phyloP scores from a whole-genome alignment of 2,113 vertebrate genomes.

The Hypanus sabinus region DNA sequence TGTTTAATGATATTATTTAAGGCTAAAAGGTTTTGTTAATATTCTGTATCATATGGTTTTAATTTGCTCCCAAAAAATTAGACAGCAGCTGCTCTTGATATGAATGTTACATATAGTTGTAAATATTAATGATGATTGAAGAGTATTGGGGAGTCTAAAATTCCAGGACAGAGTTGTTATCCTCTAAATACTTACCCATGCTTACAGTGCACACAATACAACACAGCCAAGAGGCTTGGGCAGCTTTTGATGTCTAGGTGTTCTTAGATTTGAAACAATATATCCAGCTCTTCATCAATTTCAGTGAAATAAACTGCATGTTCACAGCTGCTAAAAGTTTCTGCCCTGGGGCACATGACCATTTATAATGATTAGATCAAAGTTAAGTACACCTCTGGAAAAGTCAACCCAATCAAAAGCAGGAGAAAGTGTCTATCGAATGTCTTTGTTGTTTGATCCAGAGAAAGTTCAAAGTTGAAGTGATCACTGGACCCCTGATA shows the following conservation, averaged over 20 bases:
- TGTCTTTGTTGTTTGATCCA: conserved; percentile 17
- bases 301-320: conserved; percentile 16
- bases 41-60: conserved; percentile 30
- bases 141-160: conserved; percentile 15
- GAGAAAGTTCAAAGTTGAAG: conserved; percentile 34
- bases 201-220: neutral
- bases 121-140: conserved; percentile 36
- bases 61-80: conserved; percentile 21
- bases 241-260: conserved; percentile 26
- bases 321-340: conserved; percentile 8
- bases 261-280: conserved; percentile 6
- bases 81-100: conserved; percentile 29
- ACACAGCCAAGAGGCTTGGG: neutral
- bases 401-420: conserved; percentile 23
- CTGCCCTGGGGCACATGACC: neutral
- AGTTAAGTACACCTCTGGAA: neutral
- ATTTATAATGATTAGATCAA: conserved; percentile 29
- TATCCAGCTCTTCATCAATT: conserved; percentile 21
- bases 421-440: conserved; percentile 24
- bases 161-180: conserved; percentile 15
- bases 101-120: conserved; percentile 31
- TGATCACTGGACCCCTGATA: conserved; percentile 21
- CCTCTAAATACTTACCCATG: neutral
- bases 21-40: conserved; percentile 21
- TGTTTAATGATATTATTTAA: conserved; percentile 35